Evolutionary conservation across 2,888 invertebrate genomes (phyloP), one percentile per base, ranked within the genome.

Genomic region (Drosophila putrida): DNA sequence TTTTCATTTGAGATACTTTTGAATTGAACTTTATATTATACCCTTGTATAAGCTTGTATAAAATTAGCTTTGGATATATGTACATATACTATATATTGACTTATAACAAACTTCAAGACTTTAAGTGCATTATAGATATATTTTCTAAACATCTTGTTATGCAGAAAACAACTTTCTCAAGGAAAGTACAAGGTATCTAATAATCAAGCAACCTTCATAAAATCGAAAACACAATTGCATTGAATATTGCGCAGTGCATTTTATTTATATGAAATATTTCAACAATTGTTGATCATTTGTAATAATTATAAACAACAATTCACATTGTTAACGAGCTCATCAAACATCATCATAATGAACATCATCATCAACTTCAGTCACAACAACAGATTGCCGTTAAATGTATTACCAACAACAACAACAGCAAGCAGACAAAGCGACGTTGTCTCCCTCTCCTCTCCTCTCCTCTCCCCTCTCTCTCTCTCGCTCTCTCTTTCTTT

Each of bases 331-430:
- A 67, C 43, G 47, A 41, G 49, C 60, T 50, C 62, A 38, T 41
- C 62, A 25, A 47, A 27, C 27, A 33, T 44, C 44, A 57, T 36
- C 10, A 46, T 38, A 8, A 31, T 31, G 8, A 31, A 2, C 38
- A 43, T 27, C 36, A 53, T 33, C 63, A 39, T 54, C 57, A 50
- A 46, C 71, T 46, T 46, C 50, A 61, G 10, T 46, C 39, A 58
- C 50, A 54, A 54, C 46, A 59, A 44, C 75, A 64, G 49, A 65
- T 51, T 62, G 75, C 75, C 76, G 79, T 70, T 70, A 76, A 76
- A 78, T 54, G 62, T 50, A 46, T 64, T 64, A 64, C 60, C 69
- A 78, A 65, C 75, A 69, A 58, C 44, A 61, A 36, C 62, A 57
- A 43, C 57, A 53, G 15, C 61, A 51, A 50, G 39, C 75, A 77